Percentiles rank a stretch among this genome's conserved stretches.
Evolutionary conservation across 2,113 vertebrate species (phyloP).

Genomic region (Sceloporus undulatus): DNA sequence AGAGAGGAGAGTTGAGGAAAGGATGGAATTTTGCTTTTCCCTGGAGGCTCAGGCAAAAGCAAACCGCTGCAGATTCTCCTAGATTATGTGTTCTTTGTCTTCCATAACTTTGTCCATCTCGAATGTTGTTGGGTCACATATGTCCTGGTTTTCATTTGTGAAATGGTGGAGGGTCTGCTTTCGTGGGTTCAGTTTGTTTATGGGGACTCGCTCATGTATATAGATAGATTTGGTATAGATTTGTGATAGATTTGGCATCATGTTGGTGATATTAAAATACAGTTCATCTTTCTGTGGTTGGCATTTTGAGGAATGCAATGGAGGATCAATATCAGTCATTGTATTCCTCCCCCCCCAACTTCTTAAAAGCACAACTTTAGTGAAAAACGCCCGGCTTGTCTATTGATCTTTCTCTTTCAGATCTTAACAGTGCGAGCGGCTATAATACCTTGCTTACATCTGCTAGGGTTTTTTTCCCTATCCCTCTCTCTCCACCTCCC

Average conservation of each 20-base stretch:
- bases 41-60: too few species aligned
- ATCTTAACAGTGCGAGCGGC: constrained; percentile 79
- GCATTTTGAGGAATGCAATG: constrained; percentile 47
- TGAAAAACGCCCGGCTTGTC: constrained; percentile 59
- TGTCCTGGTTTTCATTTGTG: too few species aligned
- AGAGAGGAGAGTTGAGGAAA: too few species aligned
- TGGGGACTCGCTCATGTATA: constrained; percentile 16
- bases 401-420: constrained; percentile 79
- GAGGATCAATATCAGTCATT: constrained; percentile 39
- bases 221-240: not conserved
- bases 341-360: constrained; percentile 32
- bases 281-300: constrained; percentile 44
- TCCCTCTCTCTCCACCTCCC: constrained; percentile 8
- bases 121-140: too few species aligned
- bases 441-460: constrained; percentile 84
- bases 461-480: constrained; percentile 77
- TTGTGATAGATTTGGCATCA: constrained; percentile 40
- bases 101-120: too few species aligned
- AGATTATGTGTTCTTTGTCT: too few species aligned
- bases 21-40: too few species aligned
- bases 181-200: constrained; percentile 38
- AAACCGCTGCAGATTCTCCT: not conserved
- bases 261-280: constrained; percentile 28
- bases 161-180: not conserved
- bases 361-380: constrained; percentile 70